phyloP scores from a whole-genome alignment of 2,113 vertebrate species.

The Ancistrus triradiatus region DNA sequence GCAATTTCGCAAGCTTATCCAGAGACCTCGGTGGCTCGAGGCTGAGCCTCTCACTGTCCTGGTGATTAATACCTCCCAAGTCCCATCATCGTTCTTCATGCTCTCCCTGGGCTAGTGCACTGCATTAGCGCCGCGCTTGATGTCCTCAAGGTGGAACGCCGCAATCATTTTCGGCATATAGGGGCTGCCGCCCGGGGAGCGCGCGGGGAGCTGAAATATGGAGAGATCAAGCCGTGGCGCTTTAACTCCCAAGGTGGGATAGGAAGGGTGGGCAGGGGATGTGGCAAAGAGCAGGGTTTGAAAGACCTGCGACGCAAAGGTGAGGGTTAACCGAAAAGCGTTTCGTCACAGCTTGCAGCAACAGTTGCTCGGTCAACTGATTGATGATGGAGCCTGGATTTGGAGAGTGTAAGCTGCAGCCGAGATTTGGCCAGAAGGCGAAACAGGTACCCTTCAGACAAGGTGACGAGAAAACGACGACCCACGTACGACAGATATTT shows the following conservation, averaged over 20 bases:
- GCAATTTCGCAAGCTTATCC: constrained; percentile 48
- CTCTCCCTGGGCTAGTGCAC: constrained; percentile 39
- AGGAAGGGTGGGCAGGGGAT: background rate
- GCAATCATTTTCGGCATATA: constrained; percentile 42
- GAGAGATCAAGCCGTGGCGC: constrained; percentile 26
- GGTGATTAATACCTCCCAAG: constrained; percentile 50
- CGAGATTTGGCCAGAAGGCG: background rate
- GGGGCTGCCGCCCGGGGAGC: constrained; percentile 31
- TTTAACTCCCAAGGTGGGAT: constrained; percentile 25
- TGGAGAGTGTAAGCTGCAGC: background rate
- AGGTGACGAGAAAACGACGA: constrained; percentile 2
- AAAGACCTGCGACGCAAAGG: constrained; percentile 10
- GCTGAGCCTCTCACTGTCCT: constrained; percentile 45
- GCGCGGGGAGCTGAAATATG: constrained; percentile 36
- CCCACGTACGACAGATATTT: background rate
- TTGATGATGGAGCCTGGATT: background rate
- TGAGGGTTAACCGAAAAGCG: constrained; percentile 28
- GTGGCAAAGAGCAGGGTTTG: constrained; percentile 7
- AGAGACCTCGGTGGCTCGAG: constrained; percentile 39
- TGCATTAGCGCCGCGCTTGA: constrained; percentile 44
- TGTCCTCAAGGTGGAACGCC: constrained; percentile 49
- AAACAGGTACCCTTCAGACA: background rate
- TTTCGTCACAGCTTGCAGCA: constrained; percentile 16
- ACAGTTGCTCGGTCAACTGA: constrained; percentile 16
- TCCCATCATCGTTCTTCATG: constrained; percentile 46